Conservation (phyloP, 2,113 vertebrate species). For the Zosterops lateralis region DNA sequence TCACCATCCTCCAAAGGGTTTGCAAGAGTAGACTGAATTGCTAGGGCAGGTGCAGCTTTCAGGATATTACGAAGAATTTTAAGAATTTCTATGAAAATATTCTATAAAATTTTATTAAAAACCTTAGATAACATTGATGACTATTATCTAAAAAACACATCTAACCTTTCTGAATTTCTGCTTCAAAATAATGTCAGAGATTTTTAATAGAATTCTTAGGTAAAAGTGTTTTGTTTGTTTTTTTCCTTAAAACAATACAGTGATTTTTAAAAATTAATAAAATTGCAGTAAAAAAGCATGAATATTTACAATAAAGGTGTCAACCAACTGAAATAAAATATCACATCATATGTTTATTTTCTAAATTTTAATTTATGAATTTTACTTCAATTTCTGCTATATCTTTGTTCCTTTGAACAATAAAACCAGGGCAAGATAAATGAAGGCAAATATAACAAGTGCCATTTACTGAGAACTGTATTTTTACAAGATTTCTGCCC, state of each 20-base stretch:
- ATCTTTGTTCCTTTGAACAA: background rate
- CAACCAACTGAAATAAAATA: background rate
- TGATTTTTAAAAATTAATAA: background rate
- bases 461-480: fast-evolving
- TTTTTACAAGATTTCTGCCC: background rate
- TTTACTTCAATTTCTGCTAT: background rate
- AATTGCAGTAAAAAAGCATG: background rate
- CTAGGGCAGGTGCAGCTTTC: background rate
- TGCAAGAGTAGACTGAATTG: background rate
- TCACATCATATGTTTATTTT: background rate
- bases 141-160: background rate
- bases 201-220: background rate
- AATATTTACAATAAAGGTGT: background rate
- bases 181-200: background rate
- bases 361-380: background rate
- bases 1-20: background rate
- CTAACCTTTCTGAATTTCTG: background rate
- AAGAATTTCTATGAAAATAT: background rate
- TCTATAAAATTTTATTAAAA: background rate
- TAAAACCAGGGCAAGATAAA: background rate
- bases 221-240: background rate
- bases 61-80: background rate
- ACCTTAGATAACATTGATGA: background rate
- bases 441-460: background rate
- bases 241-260: background rate